Conservation (phyloP, 2,888 invertebrate genomes). For the Caenorhabditis sp. region DNA sequence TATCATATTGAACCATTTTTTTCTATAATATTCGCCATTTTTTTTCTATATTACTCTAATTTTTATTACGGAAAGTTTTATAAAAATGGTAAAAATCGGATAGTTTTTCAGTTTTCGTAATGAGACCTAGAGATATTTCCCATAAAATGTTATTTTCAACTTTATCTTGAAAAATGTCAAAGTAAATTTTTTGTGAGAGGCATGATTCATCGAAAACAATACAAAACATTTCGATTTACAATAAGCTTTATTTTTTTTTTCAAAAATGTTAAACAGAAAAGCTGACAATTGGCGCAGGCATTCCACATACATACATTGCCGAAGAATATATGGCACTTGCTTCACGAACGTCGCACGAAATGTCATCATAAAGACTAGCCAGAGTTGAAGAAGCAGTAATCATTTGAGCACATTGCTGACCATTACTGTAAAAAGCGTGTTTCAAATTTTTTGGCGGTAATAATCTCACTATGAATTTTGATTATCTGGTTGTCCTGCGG, state of each 20-base stretch:
- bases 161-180: too few relatives aligned
- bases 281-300: constrained; percentile 38
- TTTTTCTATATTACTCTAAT: too few relatives aligned
- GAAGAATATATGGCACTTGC: not conserved
- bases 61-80: too few relatives aligned
- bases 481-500: not conserved
- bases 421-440: not conserved
- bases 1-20: too few relatives aligned
- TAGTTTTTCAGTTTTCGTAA: constrained; percentile 21
- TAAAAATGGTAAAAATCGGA: too few relatives aligned
- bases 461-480: too few relatives aligned
- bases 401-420: not conserved
- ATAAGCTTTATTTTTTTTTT: too few relatives aligned
- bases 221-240: too few relatives aligned
- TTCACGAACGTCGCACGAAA: not conserved
- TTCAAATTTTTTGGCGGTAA: too few relatives aligned
- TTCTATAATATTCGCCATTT: too few relatives aligned
- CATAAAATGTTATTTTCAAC: constrained; percentile 4
- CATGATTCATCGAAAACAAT: too few relatives aligned
- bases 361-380: not conserved
- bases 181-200: too few relatives aligned
- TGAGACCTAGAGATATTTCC: constrained; percentile 5
- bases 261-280: constrained; percentile 32
- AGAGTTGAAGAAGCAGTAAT: not conserved
- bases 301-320: not conserved